phyloP scores from a whole-genome alignment of 1,140 invertebrate genomes.

The Aphidius gifuensis region DNA sequence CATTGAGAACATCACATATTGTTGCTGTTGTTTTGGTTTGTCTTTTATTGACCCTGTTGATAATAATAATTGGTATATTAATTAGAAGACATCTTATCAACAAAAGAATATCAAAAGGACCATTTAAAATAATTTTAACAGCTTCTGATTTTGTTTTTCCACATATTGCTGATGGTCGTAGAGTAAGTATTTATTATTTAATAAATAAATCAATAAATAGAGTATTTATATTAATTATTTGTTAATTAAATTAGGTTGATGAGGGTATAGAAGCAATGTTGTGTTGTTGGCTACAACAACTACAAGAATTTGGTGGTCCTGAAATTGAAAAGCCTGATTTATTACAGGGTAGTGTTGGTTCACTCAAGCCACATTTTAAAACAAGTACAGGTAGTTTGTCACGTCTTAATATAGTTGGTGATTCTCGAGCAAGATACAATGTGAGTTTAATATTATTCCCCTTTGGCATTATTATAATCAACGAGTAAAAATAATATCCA shows the following conservation, averaged over 20 bases:
- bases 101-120: slow-evolving; percentile 68
- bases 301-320: slow-evolving; percentile 75
- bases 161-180: slow-evolving; percentile 62
- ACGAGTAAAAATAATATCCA: no score
- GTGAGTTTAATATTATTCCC: slow-evolving; percentile 53
- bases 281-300: slow-evolving; percentile 75
- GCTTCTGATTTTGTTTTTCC: slow-evolving; percentile 74
- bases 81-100: slow-evolving; percentile 61
- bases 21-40: slow-evolving; percentile 45
- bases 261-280: slow-evolving; percentile 80
- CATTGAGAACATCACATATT: slow-evolving; percentile 46
- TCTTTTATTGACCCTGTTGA: slow-evolving; percentile 40
- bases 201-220: not conserved
- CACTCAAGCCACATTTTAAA: slow-evolving; percentile 58
- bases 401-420: slow-evolving; percentile 62
- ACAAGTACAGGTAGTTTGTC: slow-evolving; percentile 62
- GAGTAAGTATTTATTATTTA: slow-evolving; percentile 53
- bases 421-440: slow-evolving; percentile 75
- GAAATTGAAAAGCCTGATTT: slow-evolving; percentile 80
- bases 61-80: slow-evolving; percentile 38
- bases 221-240: not conserved
- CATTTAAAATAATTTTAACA: slow-evolving; percentile 73
- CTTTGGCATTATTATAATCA: not conserved
- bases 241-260: slow-evolving; percentile 60
- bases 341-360: slow-evolving; percentile 71